These are phyloP conservation scores for Etheostoma nigrum DNA, from an alignment of 2,797 vertebrate genomes.

Conservation along the genomic window DNA sequence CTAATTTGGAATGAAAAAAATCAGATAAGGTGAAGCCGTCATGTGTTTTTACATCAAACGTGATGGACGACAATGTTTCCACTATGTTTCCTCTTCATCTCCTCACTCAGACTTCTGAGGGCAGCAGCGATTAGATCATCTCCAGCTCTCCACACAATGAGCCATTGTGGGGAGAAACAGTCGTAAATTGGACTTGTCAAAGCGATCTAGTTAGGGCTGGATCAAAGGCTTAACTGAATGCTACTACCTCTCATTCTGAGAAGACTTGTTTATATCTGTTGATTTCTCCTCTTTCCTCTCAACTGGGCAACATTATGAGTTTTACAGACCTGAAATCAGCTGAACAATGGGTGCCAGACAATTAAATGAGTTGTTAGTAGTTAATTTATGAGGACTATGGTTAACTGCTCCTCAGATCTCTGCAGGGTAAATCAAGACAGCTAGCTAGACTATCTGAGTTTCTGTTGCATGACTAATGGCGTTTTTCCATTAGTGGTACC, in stretches of 20 bases:
- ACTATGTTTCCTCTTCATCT: constrained; percentile 72
- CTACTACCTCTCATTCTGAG: constrained; percentile 51
- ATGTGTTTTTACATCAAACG: constrained; percentile 80
- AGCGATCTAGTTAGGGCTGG: constrained; percentile 64
- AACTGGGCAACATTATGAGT: constrained; percentile 6
- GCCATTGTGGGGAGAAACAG: constrained; percentile 68
- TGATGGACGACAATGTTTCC: constrained; percentile 77
- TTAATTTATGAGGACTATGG: no score
- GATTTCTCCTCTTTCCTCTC: constrained; percentile 35
- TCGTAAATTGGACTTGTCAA: constrained; percentile 70
- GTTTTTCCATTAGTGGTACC: no score
- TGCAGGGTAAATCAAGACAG: no score
- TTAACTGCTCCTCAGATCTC: no score
- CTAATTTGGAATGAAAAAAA: constrained; percentile 70
- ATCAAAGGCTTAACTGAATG: constrained; percentile 69
- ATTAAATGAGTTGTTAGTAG: no score
- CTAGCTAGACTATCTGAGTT: no score
- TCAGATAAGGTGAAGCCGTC: constrained; percentile 77
- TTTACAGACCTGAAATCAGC: constrained; percentile 74
- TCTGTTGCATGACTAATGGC: no score
- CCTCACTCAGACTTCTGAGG: constrained; percentile 74
- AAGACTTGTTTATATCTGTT: constrained; percentile 53
- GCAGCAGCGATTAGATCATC: constrained; percentile 77
- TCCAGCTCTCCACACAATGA: constrained; percentile 72
- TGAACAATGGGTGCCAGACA: no score